Percentiles rank a stretch among this genome's conserved stretches.
phyloP scores from a whole-genome alignment of 2,888 invertebrate genomes.

The Eilema caniola region DNA sequence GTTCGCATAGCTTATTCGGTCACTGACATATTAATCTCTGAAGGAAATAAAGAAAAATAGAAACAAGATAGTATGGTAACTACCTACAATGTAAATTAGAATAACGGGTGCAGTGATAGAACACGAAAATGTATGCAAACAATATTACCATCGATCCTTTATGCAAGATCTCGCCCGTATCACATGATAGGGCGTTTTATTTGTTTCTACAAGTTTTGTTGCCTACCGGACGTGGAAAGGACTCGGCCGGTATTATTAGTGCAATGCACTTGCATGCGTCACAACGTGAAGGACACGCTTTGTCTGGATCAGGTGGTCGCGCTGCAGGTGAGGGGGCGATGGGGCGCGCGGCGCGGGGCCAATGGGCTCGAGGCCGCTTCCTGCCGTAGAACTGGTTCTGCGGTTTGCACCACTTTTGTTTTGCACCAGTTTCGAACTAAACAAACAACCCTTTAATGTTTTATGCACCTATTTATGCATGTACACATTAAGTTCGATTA shows the following conservation, averaged over 20 bases:
- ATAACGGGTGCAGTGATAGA: constrained; percentile 26
- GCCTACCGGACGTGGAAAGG: constrained; percentile 78
- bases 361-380: constrained; percentile 79
- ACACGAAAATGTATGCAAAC: constrained; percentile 36
- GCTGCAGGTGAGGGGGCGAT: constrained; percentile 56
- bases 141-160: constrained; percentile 33
- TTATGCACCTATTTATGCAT: constrained; percentile 51
- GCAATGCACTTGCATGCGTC: constrained; percentile 85
- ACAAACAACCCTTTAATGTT: constrained; percentile 75
- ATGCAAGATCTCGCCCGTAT: constrained; percentile 35
- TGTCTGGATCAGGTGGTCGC: constrained; percentile 83
- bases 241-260: constrained; percentile 74
- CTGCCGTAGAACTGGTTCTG: constrained; percentile 84
- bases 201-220: constrained; percentile 54
- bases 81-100: constrained; percentile 28
- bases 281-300: constrained; percentile 83
- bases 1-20: neutral
- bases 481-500: constrained; percentile 35
- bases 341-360: constrained; percentile 41
- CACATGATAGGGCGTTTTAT: constrained; percentile 33
- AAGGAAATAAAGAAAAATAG: constrained; percentile 39
- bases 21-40: constrained; percentile 12
- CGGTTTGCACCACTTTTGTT: constrained; percentile 81
- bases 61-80: constrained; percentile 32
- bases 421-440: constrained; percentile 83